These are phyloP conservation scores for Indri indri DNA, from an alignment of 2,113 vertebrate genomes.

Conservation along the genomic window DNA sequence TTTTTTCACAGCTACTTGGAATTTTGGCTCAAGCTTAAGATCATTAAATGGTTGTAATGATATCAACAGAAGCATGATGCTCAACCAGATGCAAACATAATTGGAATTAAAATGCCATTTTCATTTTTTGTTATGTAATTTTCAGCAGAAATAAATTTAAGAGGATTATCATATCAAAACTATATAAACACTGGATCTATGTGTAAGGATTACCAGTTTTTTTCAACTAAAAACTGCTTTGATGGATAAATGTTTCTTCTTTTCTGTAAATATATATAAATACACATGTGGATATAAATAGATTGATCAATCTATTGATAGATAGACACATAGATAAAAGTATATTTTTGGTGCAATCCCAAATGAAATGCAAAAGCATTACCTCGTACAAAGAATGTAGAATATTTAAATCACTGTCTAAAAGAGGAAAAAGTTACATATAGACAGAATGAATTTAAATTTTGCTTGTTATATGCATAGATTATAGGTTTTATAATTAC, in stretches of 20 bases:
- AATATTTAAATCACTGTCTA: neutral
- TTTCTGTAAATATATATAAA: neutral
- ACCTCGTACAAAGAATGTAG: neutral
- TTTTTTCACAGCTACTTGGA: neutral
- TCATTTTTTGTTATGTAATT: neutral
- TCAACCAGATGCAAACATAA: constrained; percentile 51
- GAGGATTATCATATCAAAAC: neutral
- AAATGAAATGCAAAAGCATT: neutral
- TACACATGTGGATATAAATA: neutral
- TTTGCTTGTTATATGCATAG: neutral
- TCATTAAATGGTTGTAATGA: constrained; percentile 47
- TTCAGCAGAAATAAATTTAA: constrained; percentile 6
- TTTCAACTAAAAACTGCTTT: neutral
- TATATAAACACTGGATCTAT: neutral
- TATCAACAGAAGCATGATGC: neutral
- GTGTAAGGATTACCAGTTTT: neutral
- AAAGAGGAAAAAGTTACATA: neutral
- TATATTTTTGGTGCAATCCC: neutral
- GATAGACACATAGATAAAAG: neutral
- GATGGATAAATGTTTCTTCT: neutral
- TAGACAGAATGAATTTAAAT: neutral
- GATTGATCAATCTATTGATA: neutral
- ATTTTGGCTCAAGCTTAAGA: constrained; percentile 50
- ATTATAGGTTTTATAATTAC: neutral
- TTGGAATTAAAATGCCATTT: constrained; percentile 42